Conservation (phyloP, 2,797 vertebrate species). For the Prionace glauca region DNA sequence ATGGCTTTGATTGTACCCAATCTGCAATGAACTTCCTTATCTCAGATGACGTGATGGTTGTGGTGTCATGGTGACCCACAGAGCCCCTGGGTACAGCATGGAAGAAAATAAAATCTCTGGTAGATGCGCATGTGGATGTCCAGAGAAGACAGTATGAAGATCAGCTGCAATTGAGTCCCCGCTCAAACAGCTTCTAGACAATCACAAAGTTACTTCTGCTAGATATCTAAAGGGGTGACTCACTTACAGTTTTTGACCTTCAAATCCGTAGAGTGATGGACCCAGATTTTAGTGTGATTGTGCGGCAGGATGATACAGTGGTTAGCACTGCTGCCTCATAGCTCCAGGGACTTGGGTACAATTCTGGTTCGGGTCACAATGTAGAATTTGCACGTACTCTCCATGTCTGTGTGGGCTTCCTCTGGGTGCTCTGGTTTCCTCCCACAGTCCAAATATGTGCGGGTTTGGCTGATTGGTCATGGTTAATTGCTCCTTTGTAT, state of each 20-base stretch:
- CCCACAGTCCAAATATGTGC: no score
- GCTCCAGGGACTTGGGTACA: no score
- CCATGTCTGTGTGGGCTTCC: no score
- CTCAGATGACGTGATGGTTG: background rate
- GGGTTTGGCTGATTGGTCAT: no score
- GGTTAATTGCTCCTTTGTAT: no score
- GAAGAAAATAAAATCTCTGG: background rate
- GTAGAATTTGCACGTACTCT: no score
- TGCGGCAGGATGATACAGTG: no score
- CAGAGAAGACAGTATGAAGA: background rate
- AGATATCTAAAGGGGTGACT: background rate
- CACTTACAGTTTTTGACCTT: background rate
- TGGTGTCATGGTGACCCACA: background rate
- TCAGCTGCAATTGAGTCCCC: background rate
- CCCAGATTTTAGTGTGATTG: background rate
- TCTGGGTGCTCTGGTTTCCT: no score
- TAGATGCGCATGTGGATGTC: background rate
- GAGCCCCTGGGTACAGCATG: background rate
- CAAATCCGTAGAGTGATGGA: background rate
- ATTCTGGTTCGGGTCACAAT: no score
- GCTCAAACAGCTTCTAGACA: background rate
- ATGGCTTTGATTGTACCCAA: background rate
- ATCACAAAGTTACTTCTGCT: background rate
- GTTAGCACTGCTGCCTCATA: no score
- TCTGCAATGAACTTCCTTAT: background rate